These are phyloP conservation scores for Atractosteus spatula DNA, from an alignment of 2,113 vertebrate species.

Conservation along the genomic window DNA sequence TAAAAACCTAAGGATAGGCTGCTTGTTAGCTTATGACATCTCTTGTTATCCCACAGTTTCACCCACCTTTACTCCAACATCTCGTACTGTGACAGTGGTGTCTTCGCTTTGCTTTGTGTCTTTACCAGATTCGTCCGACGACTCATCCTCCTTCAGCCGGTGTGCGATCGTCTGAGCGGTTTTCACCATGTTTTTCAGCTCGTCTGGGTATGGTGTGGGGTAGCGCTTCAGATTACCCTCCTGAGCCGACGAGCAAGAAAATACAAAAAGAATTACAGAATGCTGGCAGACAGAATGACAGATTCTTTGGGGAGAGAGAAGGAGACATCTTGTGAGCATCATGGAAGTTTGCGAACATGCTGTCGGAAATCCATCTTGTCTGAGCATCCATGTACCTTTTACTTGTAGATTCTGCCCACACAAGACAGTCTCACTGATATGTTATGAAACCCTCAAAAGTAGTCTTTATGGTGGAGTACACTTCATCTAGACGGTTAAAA, in stretches of 20 bases:
- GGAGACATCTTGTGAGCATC: no score
- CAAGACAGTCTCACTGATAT: no score
- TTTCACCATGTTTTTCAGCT: constrained; percentile 98
- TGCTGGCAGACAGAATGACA: not conserved
- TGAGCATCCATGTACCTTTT: no score
- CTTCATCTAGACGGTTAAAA: no score
- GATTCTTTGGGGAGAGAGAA: no score
- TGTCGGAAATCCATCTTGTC: no score
- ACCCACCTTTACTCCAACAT: constrained; percentile 84
- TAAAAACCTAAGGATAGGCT: no score
- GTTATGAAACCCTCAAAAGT: no score
- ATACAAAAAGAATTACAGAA: not conserved
- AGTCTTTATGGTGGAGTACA: no score
- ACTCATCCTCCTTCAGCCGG: constrained; percentile 90
- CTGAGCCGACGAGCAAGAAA: constrained; percentile 46
- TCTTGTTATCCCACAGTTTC: not conserved
- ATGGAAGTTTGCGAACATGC: no score
- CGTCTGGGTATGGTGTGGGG: constrained; percentile 95
- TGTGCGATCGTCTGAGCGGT: constrained; percentile 96
- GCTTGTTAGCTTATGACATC: no score
- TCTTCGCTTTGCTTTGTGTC: constrained; percentile 72
- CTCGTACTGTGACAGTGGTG: constrained; percentile 78
- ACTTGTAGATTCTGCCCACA: no score
- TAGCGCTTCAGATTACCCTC: constrained; percentile 97
- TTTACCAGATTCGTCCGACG: constrained; percentile 70